Evolutionary conservation across 2,797 vertebrate genomes (phyloP), one percentile per base, ranked within the genome.

Genomic region (Nannoperca australis): DNA sequence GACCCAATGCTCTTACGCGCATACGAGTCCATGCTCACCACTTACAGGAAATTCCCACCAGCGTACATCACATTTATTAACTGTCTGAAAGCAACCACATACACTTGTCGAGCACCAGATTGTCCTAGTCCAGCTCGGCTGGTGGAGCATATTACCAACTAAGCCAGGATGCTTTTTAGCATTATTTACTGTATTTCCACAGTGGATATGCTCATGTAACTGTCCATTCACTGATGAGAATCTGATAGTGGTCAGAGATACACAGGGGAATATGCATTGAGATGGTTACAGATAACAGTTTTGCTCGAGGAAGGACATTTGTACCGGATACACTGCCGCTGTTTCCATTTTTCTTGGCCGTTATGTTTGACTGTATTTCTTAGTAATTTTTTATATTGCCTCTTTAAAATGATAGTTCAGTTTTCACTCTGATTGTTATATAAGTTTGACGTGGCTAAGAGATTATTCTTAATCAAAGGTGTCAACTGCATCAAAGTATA

Each of bases 61-160:
- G 20, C n/a, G 34, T 68, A 8, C 42, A 62, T 73, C 40, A 38
- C 24, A 27, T 82, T 51, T 68, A 65, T 62, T 61, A 45, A 70
- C 69, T 42, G 74, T 82, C 59, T 68, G 13, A 42, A 62, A 54
- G 50, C 20, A 5, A 50, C 63, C 40, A 71, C 54, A 14, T 51
- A 40, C 49, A 17, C 18, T 20, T 38, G 20, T 38, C 51, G 58
- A 49, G 36, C 38, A 61, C 45, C 66, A 61, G 32, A 42, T 47
- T 64, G 58, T 58, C n/a, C 34, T 18, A 14, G 55, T 55, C 15
- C 34, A n/a, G 32, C 65, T 62, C 3, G 0, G 6, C 24, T 73
- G 6, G 5, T 72, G 22, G 22, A 30, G 7, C 6, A 59, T 3
- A 44, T 30, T 17, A 0, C 5, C 22, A 63, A 0, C 18, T 15